Percentiles rank a stretch among this genome's conserved stretches.
Evolutionary conservation across 2,797 vertebrate genomes (phyloP).

Genomic region (Selene dorsalis): DNA sequence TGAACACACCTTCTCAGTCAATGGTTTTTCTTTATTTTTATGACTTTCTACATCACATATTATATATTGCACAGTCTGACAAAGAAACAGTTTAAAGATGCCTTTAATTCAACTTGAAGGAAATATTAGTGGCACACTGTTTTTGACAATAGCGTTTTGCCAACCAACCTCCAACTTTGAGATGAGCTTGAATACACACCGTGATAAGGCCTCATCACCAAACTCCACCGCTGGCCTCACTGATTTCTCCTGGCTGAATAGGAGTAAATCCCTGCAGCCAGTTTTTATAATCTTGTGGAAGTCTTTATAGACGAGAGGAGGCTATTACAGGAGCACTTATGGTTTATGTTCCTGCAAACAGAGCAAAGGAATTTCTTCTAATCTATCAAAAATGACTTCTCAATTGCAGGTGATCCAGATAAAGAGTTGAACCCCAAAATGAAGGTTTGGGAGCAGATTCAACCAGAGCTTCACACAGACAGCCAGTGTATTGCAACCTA

Average conservation of each 20-base stretch:
- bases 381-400: conserved; percentile 12
- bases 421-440: conserved; percentile 93
- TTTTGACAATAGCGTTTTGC: neutral
- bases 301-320: neutral
- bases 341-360: neutral
- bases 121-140: neutral
- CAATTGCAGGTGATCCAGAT: conserved; percentile 88
- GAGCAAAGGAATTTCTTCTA: neutral
- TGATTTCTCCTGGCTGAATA: conserved; percentile 27
- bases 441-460: conserved; percentile 93
- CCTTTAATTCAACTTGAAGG: neutral
- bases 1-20: no score
- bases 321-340: neutral
- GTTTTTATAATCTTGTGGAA: conserved; percentile 25
- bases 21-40: no score
- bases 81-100: neutral
- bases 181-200: neutral
- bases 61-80: neutral
- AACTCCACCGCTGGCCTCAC: conserved; percentile 4
- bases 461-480: conserved; percentile 89
- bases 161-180: neutral
- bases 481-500: conserved; percentile 89
- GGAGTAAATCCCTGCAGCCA: conserved; percentile 26
- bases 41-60: no score
- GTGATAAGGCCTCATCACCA: conserved; percentile 5